These are phyloP conservation scores for Castor canadensis DNA, from an alignment of 2,113 vertebrate genomes.

Conservation along the genomic window DNA sequence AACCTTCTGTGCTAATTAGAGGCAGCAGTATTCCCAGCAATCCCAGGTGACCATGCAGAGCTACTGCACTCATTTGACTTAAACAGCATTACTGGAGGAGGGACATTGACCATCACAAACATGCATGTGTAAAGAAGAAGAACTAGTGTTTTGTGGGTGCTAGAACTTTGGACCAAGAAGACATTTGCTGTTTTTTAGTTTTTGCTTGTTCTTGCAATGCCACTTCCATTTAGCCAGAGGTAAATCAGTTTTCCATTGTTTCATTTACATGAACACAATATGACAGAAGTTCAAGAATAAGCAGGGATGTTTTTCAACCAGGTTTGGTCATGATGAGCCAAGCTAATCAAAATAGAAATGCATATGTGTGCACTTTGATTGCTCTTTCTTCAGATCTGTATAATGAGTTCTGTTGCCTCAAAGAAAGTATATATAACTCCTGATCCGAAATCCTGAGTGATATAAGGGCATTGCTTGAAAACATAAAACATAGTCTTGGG, in stretches of 20 bases:
- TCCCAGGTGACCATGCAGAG: neutral
- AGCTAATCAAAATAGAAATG: neutral
- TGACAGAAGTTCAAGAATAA: neutral
- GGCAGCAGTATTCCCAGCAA: neutral
- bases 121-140: neutral
- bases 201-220: neutral
- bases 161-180: neutral
- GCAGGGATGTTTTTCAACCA: neutral
- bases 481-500: neutral
- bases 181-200: neutral
- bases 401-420: neutral
- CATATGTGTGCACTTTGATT: neutral
- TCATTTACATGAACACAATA: conserved; percentile 40
- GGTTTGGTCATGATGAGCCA: neutral
- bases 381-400: neutral
- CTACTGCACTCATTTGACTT: neutral
- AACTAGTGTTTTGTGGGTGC: neutral
- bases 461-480: neutral
- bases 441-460: neutral
- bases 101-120: neutral
- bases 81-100: neutral
- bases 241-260: neutral
- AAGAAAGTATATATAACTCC: neutral
- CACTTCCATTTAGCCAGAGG: neutral
- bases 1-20: neutral